Evolutionary conservation across 2,888 invertebrate species (phyloP), one percentile per base, ranked within the genome.

Genomic region (Platerodrilus igneus): DNA sequence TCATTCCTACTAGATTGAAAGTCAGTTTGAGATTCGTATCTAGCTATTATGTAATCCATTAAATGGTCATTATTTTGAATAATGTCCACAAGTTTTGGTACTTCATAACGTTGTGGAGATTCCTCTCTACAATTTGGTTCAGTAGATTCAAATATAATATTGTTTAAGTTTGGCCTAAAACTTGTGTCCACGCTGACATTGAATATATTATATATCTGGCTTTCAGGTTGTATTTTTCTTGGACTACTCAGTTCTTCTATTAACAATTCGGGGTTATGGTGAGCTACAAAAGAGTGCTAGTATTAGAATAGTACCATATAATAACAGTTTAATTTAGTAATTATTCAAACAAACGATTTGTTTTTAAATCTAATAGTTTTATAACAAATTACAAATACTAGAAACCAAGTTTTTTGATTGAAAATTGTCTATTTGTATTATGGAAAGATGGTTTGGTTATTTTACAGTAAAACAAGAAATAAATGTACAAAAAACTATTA

Each of bases 181-280:
- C 56, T 58, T 18, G 51, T 48, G 50, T 63, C 62, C 44, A 67
- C 59, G 44, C 58, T 62, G 50, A 68, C 65, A 47, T 64, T 67
- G 51, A 66, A 68, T 36, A 68, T 63, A 48, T 65, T 68, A 41
- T 58, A 68, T 29, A 68, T 60, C 58, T 65, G 67, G 46, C 62
- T 62, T 15, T 51, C 57, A 10, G 66, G 66, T 47, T 64, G 57
- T 25, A 66, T 59, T 37, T 63, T 62, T 28, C 53, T 45, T n/a
- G 65, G 49, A 47, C 57, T 57, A 44, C 63, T 66, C 21, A 67
- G 49, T 51, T 64, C 63, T 33, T 62, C 59, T 35, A 64, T 46
- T 26, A 64, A 47, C 18, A 55, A 51, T 33, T 55, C 23, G 49
- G 56, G 35, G 25, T 45, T 34, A 28, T 37, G 34, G 23, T 37